Base-by-base conservation (phyloP, 2,888 invertebrate genomes). In the Strigamia maritima region DNA sequence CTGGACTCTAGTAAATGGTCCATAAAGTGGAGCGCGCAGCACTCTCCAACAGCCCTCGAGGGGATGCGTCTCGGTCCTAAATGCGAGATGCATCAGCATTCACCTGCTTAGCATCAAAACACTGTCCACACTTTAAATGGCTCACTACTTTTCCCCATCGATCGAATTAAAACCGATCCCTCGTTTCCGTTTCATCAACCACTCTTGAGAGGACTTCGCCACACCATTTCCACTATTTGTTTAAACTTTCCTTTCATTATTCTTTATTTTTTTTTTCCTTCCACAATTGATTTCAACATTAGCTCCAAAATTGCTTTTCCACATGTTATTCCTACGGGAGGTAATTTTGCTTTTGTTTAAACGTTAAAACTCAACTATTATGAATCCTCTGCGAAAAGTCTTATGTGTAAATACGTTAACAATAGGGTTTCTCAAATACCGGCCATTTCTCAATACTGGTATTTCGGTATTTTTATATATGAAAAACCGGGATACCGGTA, bases 81-180 rank as follows among this genome's bases (percentile, higher is more conserved):
- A 65, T 65, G 65, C 65, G 65, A 65, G 65, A 65, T 65, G 65
- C 65, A 65, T 65, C 65, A 65, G 65, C 65, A 65, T 65, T 65
- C 65, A 65, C 65, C 65, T 65, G 65, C 65, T 65, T 65, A 65
- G 65, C 65, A 65, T 65, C 65, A 65, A 65, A 65, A 65, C 65
- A 65, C 65, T 65, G 65, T 65, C 65, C 65, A 65, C 65, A 65
- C 65, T 65, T 65, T 26, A 65, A 65, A 65, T 65, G 26, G 65
- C 65, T 65, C 65, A 65, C 65, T 65, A 65, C 65, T 65, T 65
- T 26, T 65, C 65, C 26, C 24, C 65, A 65, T 65, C 65, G 65
- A 65, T 65, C 65, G 65, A 65, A 65, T 65, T 65, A 65, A 65
- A 65, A 65, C 65, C 65, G 65, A 65, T 65, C 65, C 65, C 65